A percentile compares a stretch with the other conserved stretches of the same genome.
phyloP scores from a whole-genome alignment of 2,113 vertebrate species.

The Eublepharis macularius region DNA sequence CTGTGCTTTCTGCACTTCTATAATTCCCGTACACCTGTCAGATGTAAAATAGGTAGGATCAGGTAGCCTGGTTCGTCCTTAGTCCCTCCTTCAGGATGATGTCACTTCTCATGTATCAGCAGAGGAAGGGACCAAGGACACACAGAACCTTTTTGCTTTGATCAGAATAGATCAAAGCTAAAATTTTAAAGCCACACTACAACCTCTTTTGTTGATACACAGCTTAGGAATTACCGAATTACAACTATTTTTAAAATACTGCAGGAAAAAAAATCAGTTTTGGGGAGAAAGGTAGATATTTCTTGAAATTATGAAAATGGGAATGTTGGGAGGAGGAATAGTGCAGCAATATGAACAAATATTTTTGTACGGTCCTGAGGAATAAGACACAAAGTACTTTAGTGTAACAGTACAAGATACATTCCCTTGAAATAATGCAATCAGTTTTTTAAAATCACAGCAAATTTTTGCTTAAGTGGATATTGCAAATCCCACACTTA shows the following conservation, averaged over 20 bases:
- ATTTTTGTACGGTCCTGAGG: not conserved
- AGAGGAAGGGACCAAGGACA: not conserved
- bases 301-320: not conserved
- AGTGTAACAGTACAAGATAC: not conserved
- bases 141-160: not conserved
- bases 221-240: not conserved
- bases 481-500: constrained; percentile 5
- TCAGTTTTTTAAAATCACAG: constrained; percentile 28
- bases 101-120: not conserved
- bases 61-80: no score
- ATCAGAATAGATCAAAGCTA: not conserved
- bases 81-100: not conserved
- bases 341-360: not conserved
- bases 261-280: not conserved
- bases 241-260: not conserved
- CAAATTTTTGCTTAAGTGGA: constrained; percentile 27
- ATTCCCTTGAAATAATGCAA: not conserved
- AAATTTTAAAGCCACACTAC: not conserved
- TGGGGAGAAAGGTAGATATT: no score
- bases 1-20: no score
- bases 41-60: no score
- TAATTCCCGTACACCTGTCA: no score
- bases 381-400: not conserved
- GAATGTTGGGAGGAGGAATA: not conserved
- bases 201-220: no score